Conservation (phyloP, 2,888 invertebrate species). For the Yponomeuta malinellus region DNA sequence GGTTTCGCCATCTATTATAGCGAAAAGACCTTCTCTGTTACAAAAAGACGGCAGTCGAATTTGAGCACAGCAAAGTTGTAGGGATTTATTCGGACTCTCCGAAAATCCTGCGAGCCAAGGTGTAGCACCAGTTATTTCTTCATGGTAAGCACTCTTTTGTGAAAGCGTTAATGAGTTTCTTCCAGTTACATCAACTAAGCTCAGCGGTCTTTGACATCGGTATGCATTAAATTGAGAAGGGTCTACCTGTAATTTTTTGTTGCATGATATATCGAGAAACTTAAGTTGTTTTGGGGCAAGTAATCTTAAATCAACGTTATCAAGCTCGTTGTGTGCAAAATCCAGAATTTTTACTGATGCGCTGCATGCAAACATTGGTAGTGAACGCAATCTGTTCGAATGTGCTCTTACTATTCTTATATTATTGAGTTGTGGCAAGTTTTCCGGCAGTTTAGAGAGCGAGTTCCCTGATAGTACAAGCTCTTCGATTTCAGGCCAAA, state of each 20-base stretch:
- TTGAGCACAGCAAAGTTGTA: constrained; percentile 86
- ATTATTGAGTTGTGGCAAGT: constrained; percentile 81
- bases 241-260: constrained; percentile 87
- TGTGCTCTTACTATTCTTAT: constrained; percentile 86
- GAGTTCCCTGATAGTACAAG: constrained; percentile 88
- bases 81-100: constrained; percentile 85
- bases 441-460: constrained; percentile 84
- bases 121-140: constrained; percentile 69
- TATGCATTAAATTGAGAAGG: constrained; percentile 88
- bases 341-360: constrained; percentile 85
- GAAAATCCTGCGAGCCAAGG: constrained; percentile 91
- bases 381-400: constrained; percentile 84
- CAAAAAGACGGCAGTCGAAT: constrained; percentile 86
- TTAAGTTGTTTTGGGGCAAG: constrained; percentile 88
- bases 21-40: constrained; percentile 87
- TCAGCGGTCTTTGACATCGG: constrained; percentile 86
- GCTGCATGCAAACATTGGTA: constrained; percentile 86
- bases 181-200: constrained; percentile 89
- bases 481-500: constrained; percentile 88
- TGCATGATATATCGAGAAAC: constrained; percentile 90
- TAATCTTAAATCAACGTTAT: constrained; percentile 84
- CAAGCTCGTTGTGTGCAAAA: constrained; percentile 89
- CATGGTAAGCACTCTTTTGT: constrained; percentile 67
- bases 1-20: constrained; percentile 88
- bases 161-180: constrained; percentile 81